A percentile compares a stretch with the other conserved stretches of the same genome.
These are phyloP conservation scores for Planococcus citri DNA, from an alignment of 1,140 invertebrate genomes.

Conservation along the genomic window DNA sequence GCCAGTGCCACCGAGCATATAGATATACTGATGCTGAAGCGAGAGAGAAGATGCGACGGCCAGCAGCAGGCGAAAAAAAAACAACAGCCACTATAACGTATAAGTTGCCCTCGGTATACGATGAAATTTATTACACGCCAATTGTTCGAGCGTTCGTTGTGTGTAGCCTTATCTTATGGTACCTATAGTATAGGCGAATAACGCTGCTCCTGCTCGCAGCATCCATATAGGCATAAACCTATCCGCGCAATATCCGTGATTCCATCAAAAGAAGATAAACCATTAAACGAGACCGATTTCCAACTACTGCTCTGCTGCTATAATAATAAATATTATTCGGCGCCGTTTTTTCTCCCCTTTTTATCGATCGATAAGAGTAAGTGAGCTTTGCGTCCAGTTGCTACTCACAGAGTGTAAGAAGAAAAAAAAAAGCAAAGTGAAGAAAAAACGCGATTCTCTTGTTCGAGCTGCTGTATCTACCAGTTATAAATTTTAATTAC, in stretches of 20 bases:
- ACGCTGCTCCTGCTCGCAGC: no score
- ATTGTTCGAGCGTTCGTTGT: neutral
- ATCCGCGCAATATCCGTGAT: neutral
- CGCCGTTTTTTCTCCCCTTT: neutral
- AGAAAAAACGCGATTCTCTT: no score
- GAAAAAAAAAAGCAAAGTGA: no score
- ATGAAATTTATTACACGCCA: neutral
- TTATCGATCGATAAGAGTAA: neutral
- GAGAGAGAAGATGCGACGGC: neutral
- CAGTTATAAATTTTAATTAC: no score
- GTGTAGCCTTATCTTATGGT: neutral
- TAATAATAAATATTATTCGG: constrained; percentile 8
- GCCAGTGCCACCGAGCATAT: no score
- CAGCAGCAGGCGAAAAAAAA: neutral
- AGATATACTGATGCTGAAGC: neutral
- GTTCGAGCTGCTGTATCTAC: no score
- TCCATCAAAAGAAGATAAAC: constrained; percentile 7
- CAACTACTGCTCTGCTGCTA: neutral
- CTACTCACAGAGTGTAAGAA: no score
- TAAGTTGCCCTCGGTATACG: neutral
- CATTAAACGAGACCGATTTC: neutral
- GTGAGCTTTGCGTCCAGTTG: neutral
- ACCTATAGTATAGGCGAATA: no score
- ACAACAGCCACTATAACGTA: no score
- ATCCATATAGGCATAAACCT: neutral